These are phyloP conservation scores for Pantelozetes paolii DNA, from an alignment of 2,888 invertebrate genomes.

Conservation along the genomic window DNA sequence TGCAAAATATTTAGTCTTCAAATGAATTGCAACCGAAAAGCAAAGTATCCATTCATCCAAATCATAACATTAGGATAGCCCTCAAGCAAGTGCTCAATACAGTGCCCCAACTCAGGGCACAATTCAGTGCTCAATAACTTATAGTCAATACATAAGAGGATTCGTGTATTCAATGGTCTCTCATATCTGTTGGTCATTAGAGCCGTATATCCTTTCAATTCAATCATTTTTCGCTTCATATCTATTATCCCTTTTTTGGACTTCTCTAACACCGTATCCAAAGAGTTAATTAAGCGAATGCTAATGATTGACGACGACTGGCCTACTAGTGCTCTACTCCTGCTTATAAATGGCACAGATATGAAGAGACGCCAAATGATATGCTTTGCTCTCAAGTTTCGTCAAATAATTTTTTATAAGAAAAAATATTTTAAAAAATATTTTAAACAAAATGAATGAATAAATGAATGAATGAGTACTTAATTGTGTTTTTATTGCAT, in stretches of 20 bases:
- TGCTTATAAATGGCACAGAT: neutral
- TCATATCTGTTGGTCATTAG: neutral
- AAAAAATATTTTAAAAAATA: neutral
- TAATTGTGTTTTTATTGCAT: conserved; percentile 5
- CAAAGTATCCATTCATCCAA: conserved; percentile 26
- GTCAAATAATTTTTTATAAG: neutral
- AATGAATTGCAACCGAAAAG: conserved; percentile 22
- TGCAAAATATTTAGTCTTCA: conserved; percentile 7
- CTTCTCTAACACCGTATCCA: neutral
- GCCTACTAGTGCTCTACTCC: neutral
- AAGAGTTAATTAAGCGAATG: conserved; percentile 22
- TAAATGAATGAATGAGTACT: neutral
- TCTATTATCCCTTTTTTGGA: neutral
- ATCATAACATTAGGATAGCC: conserved; percentile 21
- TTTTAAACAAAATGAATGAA: neutral
- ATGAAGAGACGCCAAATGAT: conserved; percentile 1
- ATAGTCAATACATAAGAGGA: neutral
- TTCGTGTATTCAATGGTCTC: neutral
- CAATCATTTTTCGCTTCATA: conserved; percentile 18
- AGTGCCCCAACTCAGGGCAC: too few relatives aligned
- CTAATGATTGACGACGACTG: conserved; percentile 14
- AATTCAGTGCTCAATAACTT: too few relatives aligned
- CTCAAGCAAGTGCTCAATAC: neutral
- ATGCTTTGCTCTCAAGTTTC: neutral
- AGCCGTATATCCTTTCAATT: conserved; percentile 12